Base-by-base conservation (phyloP, 2,113 vertebrate species). In the Cepphus grylle region DNA sequence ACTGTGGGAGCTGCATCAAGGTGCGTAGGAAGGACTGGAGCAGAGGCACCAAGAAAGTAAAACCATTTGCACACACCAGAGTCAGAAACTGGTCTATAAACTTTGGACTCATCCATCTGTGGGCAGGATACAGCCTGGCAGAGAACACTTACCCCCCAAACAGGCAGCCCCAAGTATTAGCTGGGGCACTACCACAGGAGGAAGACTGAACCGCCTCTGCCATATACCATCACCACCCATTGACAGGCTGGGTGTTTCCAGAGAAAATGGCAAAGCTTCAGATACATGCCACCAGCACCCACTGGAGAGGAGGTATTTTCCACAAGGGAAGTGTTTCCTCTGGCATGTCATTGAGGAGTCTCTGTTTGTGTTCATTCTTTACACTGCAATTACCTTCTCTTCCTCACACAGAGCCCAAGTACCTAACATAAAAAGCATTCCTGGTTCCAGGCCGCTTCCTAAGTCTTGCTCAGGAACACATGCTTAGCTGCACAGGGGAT, bases 41-140 rank as follows among this genome's bases (percentile, higher is more conserved):
- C 82, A 92, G 58, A 96, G 43, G 81, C 91, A 95, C 85, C 94
- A 92, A 96, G 95, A 92, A 93, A 96, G 90, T 90, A 86, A 94
- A 91, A 91, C 36, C 47, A 73, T 89, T 85, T 92, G 85, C 77
- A 94, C 72, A 72, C n/a, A 66, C 36, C 76, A 62, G 84, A 56
- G 50, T 80, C 69, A 93, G 47, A 90, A 95, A 85, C 23, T 40
- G 52, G 38, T 81, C 26, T 82, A 6, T 34, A 58, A n/a, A 67
- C 30, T 82, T 59, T 61, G 53, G 63, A 83, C 16, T 81, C 55
- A 26, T 58, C 49, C 15, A 36, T 21, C 77, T 76, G 47, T 65
- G 65, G 43, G 49, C 62, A 69, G 50, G 29, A 58, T 80, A 61
- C 40, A 91, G 81, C 62, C 58, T 77, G 66, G 86, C 43, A 61